Percentiles rank a stretch among this genome's conserved stretches.
Evolutionary conservation across 2,888 invertebrate genomes (phyloP).

Genomic region (Reticulitermes lucifugus): DNA sequence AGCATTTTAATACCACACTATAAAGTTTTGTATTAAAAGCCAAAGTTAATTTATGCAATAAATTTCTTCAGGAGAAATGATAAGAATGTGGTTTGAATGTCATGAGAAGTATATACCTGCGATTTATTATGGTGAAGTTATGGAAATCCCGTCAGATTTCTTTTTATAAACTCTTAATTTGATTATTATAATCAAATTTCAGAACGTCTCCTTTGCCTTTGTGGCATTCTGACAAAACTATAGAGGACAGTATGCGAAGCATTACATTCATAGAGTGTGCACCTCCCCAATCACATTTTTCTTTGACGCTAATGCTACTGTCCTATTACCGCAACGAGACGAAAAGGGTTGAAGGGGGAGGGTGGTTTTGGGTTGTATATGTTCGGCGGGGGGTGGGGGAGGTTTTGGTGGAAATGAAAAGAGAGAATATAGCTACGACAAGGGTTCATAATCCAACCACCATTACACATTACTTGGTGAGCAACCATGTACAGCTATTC

Average conservation of each 20-base stretch:
- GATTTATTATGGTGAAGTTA: no score
- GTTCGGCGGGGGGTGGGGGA: not conserved
- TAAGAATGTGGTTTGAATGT: no score
- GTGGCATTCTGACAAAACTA: not conserved
- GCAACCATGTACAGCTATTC: conserved; percentile 41
- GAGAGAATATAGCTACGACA: conserved; percentile 41
- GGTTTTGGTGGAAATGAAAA: conserved; percentile 34
- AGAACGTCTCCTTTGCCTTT: not conserved
- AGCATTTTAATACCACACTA: no score
- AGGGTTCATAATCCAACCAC: conserved; percentile 42
- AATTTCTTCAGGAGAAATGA: no score
- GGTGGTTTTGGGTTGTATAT: conserved; percentile 29
- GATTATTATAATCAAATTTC: no score
- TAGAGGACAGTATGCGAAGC: not conserved
- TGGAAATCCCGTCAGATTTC: no score
- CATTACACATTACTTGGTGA: conserved; percentile 44
- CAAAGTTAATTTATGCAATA: no score
- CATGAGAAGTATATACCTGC: no score
- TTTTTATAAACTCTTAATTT: no score
- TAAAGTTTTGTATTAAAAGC: no score
- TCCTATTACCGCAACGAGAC: conserved; percentile 43
- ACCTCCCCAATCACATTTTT: conserved; percentile 43
- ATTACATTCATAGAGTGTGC: conserved; percentile 36
- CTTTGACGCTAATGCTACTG: conserved; percentile 40
- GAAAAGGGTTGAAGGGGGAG: conserved; percentile 28